Evolutionary conservation across 1,140 invertebrate species (phyloP), one percentile per base, ranked within the genome.

Genomic region (Hesperophylax magnus): DNA sequence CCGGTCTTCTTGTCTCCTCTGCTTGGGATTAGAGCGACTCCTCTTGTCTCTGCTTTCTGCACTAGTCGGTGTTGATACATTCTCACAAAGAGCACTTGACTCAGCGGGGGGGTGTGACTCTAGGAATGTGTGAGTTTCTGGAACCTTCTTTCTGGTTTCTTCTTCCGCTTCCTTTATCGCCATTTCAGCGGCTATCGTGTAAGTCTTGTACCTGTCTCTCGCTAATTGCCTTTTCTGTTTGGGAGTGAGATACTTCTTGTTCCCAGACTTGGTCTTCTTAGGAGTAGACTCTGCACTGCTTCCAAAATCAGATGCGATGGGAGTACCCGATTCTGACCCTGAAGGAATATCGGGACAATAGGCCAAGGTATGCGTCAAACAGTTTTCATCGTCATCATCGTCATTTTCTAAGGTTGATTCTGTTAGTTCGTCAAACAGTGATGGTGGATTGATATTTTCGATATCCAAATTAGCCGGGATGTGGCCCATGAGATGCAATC

Each of bases 401-500:
- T 92, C 91, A 52, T 88, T 92, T 56, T 92, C 92, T 31, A 93
- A 88, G 0, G 93, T 93, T 6, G 96, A 93, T 83, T 95, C 94
- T 0, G 93, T 91, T 77, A 95, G 87, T 85, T 96, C 94, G 67
- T 95, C 94, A 91, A 97, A 94, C 47, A 94, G 89, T 2, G 95
- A 95, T 1, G 96, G 95, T 18, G 96, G 95, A 83, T 95, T 95
- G 0, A 96, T 93, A 83, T 94, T 94, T 61, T 97, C 95, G 60
- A 97, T 87, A 80, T 95, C 94, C 39, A 94, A 87, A 83, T 94
- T 93, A 67, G 88, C 92, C 83, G 91, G 92, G 58, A 90, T 91
- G 53, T 87, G 86, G 56, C 86, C 86, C 6, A 89, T 83, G 6
- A 89, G 60, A 82, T 85, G 88, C 67, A 90, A 88, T 79, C 88